Percentiles rank a stretch among this genome's conserved stretches.
Evolutionary conservation across 2,888 invertebrate genomes (phyloP).

Genomic region (Galeopsomyia nigrocyanea): DNA sequence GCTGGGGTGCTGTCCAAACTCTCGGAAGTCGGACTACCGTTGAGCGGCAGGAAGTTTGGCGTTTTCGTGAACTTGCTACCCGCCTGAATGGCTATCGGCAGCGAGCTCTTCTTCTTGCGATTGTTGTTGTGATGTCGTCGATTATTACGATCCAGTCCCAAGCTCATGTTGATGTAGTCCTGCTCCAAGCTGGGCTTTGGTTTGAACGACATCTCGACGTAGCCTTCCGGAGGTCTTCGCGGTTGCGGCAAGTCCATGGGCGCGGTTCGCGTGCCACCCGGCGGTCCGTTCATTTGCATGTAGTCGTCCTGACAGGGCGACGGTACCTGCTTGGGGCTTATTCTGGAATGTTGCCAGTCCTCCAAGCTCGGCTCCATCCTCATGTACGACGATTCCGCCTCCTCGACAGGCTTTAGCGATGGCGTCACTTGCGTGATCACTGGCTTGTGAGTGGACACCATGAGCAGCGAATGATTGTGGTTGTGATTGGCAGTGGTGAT

Average conservation of each 20-base stretch:
- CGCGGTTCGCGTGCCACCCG: constrained; percentile 65
- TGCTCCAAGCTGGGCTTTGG: constrained; percentile 66
- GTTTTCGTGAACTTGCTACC: constrained; percentile 60
- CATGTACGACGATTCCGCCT: constrained; percentile 65
- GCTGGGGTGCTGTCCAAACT: constrained; percentile 68
- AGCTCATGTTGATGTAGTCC: constrained; percentile 73
- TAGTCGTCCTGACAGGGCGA: constrained; percentile 65
- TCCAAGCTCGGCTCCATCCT: constrained; percentile 64
- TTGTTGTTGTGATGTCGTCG: constrained; percentile 51
- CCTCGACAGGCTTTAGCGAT: constrained; percentile 66
- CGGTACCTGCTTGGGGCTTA: constrained; percentile 68
- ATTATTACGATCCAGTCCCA: constrained; percentile 61
- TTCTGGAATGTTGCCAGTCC: constrained; percentile 60
- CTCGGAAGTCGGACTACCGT: constrained; percentile 66
- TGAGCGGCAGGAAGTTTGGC: constrained; percentile 65
- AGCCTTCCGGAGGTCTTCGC: constrained; percentile 72
- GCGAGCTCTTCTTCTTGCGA: constrained; percentile 71
- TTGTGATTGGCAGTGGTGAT: constrained; percentile 68
- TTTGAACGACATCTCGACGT: constrained; percentile 77
- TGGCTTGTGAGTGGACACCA: constrained; percentile 60
- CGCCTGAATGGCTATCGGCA: constrained; percentile 76
- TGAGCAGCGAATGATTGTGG: constrained; percentile 55
- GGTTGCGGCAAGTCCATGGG: constrained; percentile 67
- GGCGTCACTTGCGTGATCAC: constrained; percentile 56
- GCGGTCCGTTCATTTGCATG: constrained; percentile 68